A percentile compares a stretch with the other conserved stretches of the same genome.
These are phyloP conservation scores for Sebastes fasciatus DNA, from an alignment of 2,113 vertebrate genomes.

Conservation along the genomic window DNA sequence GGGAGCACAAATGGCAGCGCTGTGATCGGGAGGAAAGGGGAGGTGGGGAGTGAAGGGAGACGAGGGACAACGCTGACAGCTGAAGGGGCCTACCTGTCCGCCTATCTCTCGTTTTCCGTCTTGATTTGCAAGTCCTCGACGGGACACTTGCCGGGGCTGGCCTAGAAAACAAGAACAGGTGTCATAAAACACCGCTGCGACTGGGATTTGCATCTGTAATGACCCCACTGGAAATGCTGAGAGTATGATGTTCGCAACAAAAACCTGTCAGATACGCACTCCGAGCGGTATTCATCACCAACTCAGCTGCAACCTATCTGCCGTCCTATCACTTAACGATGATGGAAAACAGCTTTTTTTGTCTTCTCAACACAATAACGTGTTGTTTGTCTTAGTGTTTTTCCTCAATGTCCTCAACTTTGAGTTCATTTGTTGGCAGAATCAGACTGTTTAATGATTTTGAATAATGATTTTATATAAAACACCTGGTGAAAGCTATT, in stretches of 20 bases:
- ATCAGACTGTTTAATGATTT: not conserved
- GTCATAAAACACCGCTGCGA: constrained; percentile 75
- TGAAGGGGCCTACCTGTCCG: constrained; percentile 74
- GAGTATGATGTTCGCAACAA: constrained; percentile 66
- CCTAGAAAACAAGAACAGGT: constrained; percentile 79
- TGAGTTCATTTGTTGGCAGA: not conserved
- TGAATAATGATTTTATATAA: not conserved
- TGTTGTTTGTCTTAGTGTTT: constrained; percentile 2
- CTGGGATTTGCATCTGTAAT: constrained; percentile 82
- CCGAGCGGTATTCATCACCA: constrained; percentile 65
- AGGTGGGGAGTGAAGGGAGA: constrained; percentile 38
- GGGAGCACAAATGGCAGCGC: constrained; percentile 66
- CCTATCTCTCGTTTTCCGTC: constrained; percentile 70
- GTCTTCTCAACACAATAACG: constrained; percentile 4
- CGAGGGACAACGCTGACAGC: constrained; percentile 64
- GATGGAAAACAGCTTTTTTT: constrained; percentile 38
- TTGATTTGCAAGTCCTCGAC: constrained; percentile 81
- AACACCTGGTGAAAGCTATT: not conserved
- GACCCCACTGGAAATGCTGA: constrained; percentile 66
- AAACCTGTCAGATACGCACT: constrained; percentile 63
- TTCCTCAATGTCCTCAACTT: not conserved
- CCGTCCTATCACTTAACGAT: constrained; percentile 30
- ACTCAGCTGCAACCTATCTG: constrained; percentile 33
- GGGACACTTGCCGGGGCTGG: constrained; percentile 57
- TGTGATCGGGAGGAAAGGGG: constrained; percentile 58